Conservation (phyloP, 92 coral and sea anemone genomes). For the Porites cylindrica region DNA sequence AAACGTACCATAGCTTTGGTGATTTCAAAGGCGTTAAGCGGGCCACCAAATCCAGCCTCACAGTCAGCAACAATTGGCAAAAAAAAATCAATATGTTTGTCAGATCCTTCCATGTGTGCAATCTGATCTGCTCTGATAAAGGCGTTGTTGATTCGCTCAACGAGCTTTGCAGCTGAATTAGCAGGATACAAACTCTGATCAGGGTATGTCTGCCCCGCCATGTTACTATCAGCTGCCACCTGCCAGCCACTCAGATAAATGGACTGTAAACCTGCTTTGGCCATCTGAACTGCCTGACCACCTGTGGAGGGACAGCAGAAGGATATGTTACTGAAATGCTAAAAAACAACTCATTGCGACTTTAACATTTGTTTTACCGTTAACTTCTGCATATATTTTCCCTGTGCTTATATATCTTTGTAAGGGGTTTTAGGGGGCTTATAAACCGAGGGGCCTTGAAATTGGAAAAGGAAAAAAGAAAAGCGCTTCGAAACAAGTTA, state of each 20-base stretch:
- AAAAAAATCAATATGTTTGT: slow-evolving; percentile 76
- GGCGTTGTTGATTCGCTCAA: slow-evolving; percentile 97
- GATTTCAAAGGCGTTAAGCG: slow-evolving; percentile 94
- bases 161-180: slow-evolving; percentile 93
- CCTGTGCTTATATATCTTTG: no score
- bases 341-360: neutral
- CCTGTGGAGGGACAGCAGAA: slow-evolving; percentile 44
- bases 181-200: slow-evolving; percentile 99
- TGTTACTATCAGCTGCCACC: slow-evolving; percentile 96
- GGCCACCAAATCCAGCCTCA: slow-evolving; percentile 99
- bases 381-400: no score
- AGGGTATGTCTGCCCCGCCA: slow-evolving; percentile 94
- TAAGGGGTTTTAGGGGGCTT: no score
- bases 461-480: no score
- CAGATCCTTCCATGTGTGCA: slow-evolving; percentile 93
- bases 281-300: slow-evolving; percentile 98
- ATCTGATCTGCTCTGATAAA: slow-evolving; percentile 94
- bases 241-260: slow-evolving; percentile 99
- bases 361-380: no score
- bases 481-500: no score
- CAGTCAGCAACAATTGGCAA: slow-evolving; percentile 97
- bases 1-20: slow-evolving; percentile 89
- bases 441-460: no score
- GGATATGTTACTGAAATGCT: no score
- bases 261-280: slow-evolving; percentile 93